These are phyloP conservation scores for Eulemur rufifrons DNA, from an alignment of 2,113 vertebrate species.

Conservation along the genomic window DNA sequence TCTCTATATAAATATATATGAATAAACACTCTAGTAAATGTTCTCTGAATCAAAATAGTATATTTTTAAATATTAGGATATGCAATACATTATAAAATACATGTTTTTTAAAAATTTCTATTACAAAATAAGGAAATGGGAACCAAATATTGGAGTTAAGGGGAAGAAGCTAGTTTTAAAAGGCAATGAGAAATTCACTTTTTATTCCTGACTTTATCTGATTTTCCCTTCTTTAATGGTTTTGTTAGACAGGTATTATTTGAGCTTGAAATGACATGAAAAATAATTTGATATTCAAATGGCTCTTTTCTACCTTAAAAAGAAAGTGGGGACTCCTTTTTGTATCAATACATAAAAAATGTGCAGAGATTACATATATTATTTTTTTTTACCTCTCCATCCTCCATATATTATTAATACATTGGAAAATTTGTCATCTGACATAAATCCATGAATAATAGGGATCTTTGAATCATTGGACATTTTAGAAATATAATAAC, in stretches of 20 bases:
- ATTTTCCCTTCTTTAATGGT: background rate
- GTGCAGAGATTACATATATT: background rate
- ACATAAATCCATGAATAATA: background rate
- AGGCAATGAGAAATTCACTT: background rate
- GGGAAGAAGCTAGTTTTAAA: background rate
- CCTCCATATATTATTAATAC: background rate
- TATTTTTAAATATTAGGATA: background rate
- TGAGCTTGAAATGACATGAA: background rate
- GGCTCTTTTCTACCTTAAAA: background rate
- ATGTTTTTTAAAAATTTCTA: background rate
- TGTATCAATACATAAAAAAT: background rate
- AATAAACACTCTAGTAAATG: background rate
- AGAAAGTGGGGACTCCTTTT: background rate
- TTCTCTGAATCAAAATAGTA: background rate
- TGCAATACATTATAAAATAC: background rate
- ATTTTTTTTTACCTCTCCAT: background rate
- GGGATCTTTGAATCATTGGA: background rate
- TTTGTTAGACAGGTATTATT: background rate
- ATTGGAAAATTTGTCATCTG: background rate
- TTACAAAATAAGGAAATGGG: background rate
- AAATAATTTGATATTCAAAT: background rate
- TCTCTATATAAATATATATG: background rate
- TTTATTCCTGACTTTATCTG: background rate
- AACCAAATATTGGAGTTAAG: background rate
- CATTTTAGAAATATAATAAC: background rate